phyloP scores from a whole-genome alignment of 2,888 invertebrate species.

The Helobdella robusta region DNA sequence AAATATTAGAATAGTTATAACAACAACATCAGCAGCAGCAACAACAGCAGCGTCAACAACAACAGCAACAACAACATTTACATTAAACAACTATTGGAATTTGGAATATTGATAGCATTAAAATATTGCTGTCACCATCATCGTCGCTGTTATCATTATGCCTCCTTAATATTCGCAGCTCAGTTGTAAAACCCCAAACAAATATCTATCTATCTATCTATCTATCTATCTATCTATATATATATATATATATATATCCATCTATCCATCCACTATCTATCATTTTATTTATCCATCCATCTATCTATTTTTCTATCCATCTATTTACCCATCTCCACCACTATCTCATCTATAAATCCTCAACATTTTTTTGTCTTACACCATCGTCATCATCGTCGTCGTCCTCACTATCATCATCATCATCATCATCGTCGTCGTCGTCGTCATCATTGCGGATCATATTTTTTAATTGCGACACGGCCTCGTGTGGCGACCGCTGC shows the following conservation, averaged over 20 bases:
- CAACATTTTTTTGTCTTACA: not conserved
- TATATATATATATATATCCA: not conserved
- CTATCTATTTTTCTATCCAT: not conserved
- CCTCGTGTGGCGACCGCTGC: not conserved
- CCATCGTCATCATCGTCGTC: not conserved
- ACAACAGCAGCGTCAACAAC: no score
- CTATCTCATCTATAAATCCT: not conserved
- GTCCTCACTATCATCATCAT: conserved; percentile 14
- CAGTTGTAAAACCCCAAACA: no score
- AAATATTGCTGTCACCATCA: no score
- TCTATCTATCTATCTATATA: not conserved
- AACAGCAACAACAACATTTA: no score
- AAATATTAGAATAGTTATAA: no score
- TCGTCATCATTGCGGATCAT: not conserved
- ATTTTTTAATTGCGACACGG: not conserved
- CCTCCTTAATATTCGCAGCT: no score
- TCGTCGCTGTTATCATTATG: no score
- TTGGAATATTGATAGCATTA: no score
- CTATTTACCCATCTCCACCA: not conserved
- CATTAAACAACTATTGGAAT: no score
- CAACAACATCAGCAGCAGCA: no score
- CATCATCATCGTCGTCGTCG: not conserved
- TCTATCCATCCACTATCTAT: not conserved
- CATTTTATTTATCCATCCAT: not conserved
- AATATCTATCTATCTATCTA: no score